Evolutionary conservation across 2,113 vertebrate species (phyloP).

Genomic region (Origma solitaria): DNA sequence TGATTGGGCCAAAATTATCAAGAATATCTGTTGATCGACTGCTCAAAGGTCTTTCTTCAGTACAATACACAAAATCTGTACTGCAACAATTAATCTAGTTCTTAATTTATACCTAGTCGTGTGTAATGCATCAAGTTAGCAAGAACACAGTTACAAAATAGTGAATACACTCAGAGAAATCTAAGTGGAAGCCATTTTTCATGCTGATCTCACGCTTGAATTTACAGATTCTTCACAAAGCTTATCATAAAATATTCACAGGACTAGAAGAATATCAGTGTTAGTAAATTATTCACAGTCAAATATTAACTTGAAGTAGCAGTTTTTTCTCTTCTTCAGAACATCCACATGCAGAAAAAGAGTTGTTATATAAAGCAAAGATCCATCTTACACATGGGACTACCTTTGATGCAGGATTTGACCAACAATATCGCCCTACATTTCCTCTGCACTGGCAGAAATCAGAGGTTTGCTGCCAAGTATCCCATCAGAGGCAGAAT

Average conservation of each 20-base stretch:
- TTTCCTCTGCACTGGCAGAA: neutral
- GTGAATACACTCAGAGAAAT: neutral
- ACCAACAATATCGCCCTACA: neutral
- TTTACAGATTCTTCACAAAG: constrained; percentile 2
- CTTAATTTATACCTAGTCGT: neutral
- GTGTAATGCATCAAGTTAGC: neutral
- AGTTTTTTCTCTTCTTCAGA: neutral
- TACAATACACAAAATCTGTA: neutral
- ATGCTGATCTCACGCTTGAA: neutral
- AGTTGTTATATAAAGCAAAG: neutral
- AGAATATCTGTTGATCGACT: neutral
- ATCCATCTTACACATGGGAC: neutral
- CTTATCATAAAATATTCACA: constrained; percentile 49
- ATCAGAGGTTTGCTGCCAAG: neutral
- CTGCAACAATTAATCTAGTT: neutral
- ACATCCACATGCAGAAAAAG: neutral
- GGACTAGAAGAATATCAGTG: constrained; percentile 14
- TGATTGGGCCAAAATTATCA: neutral
- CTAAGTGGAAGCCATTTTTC: neutral
- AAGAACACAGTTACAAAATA: neutral
- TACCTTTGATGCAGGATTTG: neutral
- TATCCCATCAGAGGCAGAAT: neutral
- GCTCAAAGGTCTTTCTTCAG: neutral
- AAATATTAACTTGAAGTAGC: neutral
- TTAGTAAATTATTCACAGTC: constrained; percentile 37